Evolutionary conservation across 1,140 invertebrate species (phyloP).

Genomic region (Lutraria rhynchaena): DNA sequence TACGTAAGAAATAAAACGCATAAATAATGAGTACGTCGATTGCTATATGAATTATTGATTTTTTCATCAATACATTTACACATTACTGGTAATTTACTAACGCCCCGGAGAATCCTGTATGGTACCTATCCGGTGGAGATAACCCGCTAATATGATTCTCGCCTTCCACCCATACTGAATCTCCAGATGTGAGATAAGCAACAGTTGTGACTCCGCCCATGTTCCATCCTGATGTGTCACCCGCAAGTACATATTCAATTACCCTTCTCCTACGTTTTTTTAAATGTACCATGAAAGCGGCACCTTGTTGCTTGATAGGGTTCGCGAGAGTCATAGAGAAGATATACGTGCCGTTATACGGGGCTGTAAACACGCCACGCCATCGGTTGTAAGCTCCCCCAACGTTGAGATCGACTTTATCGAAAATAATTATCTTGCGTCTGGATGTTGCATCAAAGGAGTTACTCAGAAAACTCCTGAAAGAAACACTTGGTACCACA

Average conservation of each 20-base stretch:
- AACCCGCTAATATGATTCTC: too few species aligned
- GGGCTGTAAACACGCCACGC: slow-evolving; percentile 31
- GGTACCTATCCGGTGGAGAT: too few species aligned
- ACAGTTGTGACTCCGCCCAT: slow-evolving; percentile 21
- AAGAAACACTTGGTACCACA: too few species aligned
- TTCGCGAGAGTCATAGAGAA: slow-evolving; percentile 18
- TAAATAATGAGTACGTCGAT: too few species aligned
- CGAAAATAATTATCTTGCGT: slow-evolving; percentile 14
- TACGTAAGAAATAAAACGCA: too few species aligned
- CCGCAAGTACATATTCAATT: slow-evolving; percentile 15
- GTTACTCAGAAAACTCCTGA: neutral
- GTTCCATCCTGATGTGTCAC: slow-evolving; percentile 25
- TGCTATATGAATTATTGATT: too few species aligned
- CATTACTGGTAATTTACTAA: too few species aligned
- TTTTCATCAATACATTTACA: too few species aligned
- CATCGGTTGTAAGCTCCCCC: slow-evolving; percentile 35
- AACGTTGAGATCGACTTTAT: slow-evolving; percentile 29
- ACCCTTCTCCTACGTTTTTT: neutral
- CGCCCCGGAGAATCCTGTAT: too few species aligned
- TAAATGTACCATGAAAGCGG: neutral
- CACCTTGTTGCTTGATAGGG: neutral
- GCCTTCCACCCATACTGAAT: slow-evolving; percentile 26
- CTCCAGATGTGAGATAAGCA: neutral
- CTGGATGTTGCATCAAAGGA: neutral
- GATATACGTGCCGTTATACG: slow-evolving; percentile 32